Conservation (phyloP, 30 jellyfish, hydroid and myxozoan species). For the Pelagia noctiluca region DNA sequence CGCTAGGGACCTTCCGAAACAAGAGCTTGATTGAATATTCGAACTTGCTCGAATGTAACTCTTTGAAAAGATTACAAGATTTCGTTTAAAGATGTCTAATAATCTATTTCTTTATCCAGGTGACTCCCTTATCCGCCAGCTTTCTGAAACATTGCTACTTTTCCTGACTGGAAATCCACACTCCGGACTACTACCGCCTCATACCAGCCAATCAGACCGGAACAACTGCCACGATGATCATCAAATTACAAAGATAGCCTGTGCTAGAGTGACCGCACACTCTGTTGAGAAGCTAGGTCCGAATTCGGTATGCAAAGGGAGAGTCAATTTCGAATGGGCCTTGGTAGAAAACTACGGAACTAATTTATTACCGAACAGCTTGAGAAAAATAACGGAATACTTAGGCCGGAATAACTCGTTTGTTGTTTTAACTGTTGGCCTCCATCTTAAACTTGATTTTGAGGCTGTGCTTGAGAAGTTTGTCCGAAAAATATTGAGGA, state of each 20-base stretch:
- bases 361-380: constrained; percentile 53
- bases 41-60: too few relatives aligned
- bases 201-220: constrained; percentile 62
- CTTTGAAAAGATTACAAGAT: neutral
- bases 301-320: constrained; percentile 77
- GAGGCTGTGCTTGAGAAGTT: constrained; percentile 48
- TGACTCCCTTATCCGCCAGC: constrained; percentile 93
- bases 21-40: too few relatives aligned
- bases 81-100: neutral
- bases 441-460: constrained; percentile 80
- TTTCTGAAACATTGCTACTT: constrained; percentile 71
- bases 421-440: constrained; percentile 88
- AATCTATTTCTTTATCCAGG: constrained; percentile 54
- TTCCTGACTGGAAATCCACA: constrained; percentile 70
- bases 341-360: constrained; percentile 84
- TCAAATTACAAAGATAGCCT: constrained; percentile 83
- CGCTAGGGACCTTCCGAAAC: too few relatives aligned
- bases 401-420: constrained; percentile 64
- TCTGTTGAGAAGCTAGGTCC: constrained; percentile 55
- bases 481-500: constrained; percentile 54
- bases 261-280: constrained; percentile 79
- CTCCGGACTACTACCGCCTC: constrained; percentile 74
- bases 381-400: constrained; percentile 42
- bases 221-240: constrained; percentile 78
- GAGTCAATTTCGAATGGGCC: constrained; percentile 50